phyloP scores from a whole-genome alignment of 1,140 invertebrate genomes.

The Drosophila pseudoobscura region DNA sequence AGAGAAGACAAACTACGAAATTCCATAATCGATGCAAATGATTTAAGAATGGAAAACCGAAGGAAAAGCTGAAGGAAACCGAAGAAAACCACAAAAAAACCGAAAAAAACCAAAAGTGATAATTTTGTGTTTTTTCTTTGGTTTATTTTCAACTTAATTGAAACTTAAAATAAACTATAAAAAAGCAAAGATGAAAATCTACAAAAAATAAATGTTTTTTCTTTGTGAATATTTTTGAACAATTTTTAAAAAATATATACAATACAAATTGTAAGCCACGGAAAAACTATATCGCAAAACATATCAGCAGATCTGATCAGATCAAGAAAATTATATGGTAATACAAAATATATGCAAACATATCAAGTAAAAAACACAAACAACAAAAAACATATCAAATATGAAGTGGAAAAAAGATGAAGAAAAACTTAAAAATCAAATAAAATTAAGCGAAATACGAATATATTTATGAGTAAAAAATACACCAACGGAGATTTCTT shows the following conservation, averaged over 20 bases:
- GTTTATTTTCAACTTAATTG: conserved; percentile 39
- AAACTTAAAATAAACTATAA: conserved; percentile 19
- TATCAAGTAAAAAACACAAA: conserved; percentile 52
- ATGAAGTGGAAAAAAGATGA: conserved; percentile 29
- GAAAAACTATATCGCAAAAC: conserved; percentile 68
- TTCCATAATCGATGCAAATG: conserved; percentile 73
- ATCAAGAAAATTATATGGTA: conserved; percentile 36
- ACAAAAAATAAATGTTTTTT: conserved; percentile 34
- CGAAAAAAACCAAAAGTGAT: conserved; percentile 62
- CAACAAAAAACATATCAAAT: conserved; percentile 72
- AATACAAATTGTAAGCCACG: conserved; percentile 54
- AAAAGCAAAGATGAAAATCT: background rate
- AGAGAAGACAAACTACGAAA: conserved; percentile 69
- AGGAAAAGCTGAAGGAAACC: conserved; percentile 17
- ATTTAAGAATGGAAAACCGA: conserved; percentile 37
- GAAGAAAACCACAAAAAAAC: conserved; percentile 13
- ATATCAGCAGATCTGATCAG: conserved; percentile 61
- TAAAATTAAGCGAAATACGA: conserved; percentile 19
- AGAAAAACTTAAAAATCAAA: conserved; percentile 18
- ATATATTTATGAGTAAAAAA: conserved; percentile 11
- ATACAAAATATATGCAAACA: conserved; percentile 66
- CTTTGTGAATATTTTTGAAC: conserved; percentile 68
- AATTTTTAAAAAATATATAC: conserved; percentile 52
- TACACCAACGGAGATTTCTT: conserved; percentile 23
- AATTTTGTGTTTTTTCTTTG: conserved; percentile 55